Conservation (phyloP, 2,888 invertebrate species). For the Lobophora halterata region DNA sequence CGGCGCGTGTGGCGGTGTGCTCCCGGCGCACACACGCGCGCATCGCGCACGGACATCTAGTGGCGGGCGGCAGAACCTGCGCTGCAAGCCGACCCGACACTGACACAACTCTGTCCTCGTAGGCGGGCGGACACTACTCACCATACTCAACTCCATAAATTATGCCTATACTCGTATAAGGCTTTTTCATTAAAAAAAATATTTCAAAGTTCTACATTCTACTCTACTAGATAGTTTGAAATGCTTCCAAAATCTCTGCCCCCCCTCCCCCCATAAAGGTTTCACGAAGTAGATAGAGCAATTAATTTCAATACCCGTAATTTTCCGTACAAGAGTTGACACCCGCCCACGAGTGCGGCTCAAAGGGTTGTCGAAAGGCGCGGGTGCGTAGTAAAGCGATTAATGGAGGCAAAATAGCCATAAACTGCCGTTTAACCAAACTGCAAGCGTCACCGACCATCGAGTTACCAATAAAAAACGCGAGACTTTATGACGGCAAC, state of each 20-base stretch:
- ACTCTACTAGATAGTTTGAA: too few relatives aligned
- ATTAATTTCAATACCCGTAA: constrained; percentile 22
- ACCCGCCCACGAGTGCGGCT: constrained; percentile 30
- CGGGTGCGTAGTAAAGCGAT: constrained; percentile 79
- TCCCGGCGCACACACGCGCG: constrained; percentile 71
- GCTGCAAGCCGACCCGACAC: constrained; percentile 32
- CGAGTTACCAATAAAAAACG: constrained; percentile 78
- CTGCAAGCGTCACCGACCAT: constrained; percentile 78
- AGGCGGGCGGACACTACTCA: constrained; percentile 53
- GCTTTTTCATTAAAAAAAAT: too few relatives aligned
- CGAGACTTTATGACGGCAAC: constrained; percentile 81
- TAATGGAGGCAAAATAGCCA: constrained; percentile 80
- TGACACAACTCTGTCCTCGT: constrained; percentile 36
- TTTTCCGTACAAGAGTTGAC: constrained; percentile 20
- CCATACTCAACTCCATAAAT: constrained; percentile 3
- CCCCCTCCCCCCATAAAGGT: too few relatives aligned
- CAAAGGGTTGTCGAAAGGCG: constrained; percentile 64
- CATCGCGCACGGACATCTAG: constrained; percentile 57
- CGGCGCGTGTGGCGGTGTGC: constrained; percentile 61
- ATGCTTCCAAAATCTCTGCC: too few relatives aligned
- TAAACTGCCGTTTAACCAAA: constrained; percentile 81
- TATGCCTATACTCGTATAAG: too few relatives aligned
- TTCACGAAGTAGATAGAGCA: too few relatives aligned
- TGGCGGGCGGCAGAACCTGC: constrained; percentile 62
- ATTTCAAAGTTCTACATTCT: too few relatives aligned